Percentiles rank a stretch among this genome's conserved stretches.
These are phyloP conservation scores for Emys orbicularis DNA, from an alignment of 2,797 vertebrate genomes.

Conservation along the genomic window DNA sequence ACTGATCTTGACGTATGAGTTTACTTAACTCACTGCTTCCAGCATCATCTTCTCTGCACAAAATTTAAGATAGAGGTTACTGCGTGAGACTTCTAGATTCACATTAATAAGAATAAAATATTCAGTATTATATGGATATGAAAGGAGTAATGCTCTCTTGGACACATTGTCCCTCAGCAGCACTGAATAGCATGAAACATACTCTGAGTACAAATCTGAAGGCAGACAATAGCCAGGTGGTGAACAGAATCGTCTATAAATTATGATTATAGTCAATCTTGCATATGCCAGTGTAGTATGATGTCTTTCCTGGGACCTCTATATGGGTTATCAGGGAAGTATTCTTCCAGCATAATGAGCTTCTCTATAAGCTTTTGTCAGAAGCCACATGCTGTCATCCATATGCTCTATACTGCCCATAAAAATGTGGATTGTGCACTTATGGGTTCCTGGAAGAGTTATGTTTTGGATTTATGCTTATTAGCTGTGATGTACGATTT, in stretches of 20 bases:
- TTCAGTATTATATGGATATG: background rate
- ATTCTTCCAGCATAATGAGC: constrained; percentile 54
- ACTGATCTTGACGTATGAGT: background rate
- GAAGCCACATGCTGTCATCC: constrained; percentile 49
- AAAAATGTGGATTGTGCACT: constrained; percentile 10
- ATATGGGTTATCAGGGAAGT: constrained; percentile 10
- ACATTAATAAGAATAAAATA: background rate
- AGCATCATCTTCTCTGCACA: background rate
- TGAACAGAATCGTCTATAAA: constrained; percentile 2
- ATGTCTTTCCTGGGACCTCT: constrained; percentile 4
- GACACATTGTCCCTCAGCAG: background rate
- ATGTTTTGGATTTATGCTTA: background rate
- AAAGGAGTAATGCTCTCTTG: background rate
- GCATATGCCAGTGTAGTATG: background rate
- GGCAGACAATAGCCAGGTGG: background rate
- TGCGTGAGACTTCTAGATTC: background rate
- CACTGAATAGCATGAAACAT: background rate
- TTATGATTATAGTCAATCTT: constrained; percentile 31
- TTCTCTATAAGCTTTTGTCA: background rate
- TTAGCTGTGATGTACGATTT: background rate
- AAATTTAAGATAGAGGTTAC: background rate
- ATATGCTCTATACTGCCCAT: constrained; percentile 43
- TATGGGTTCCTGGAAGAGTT: constrained; percentile 20
- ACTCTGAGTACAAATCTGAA: constrained; percentile 9
- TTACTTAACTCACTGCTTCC: background rate